phyloP scores from a whole-genome alignment of 2,113 vertebrate species.

The Hemichromis elongatus region DNA sequence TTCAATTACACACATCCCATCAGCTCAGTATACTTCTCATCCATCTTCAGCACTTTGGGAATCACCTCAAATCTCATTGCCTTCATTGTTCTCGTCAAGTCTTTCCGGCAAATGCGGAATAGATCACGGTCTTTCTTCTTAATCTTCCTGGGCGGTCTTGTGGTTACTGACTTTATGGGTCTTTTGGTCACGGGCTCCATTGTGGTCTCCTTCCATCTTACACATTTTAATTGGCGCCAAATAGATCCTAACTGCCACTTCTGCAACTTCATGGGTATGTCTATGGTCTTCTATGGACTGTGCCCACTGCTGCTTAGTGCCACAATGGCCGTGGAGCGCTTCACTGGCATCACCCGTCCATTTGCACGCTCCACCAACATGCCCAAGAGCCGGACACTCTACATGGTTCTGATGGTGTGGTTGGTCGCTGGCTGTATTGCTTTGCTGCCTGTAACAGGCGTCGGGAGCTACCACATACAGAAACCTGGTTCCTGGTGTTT shows the following conservation, averaged over 20 bases:
- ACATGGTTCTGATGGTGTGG: conserved; percentile 82
- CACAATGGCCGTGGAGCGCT: conserved; percentile 89
- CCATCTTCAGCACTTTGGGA: conserved; percentile 77
- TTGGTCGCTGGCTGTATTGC: conserved; percentile 73
- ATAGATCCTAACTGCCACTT: conserved; percentile 83
- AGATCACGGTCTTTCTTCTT: conserved; percentile 85
- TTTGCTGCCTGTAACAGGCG: conserved; percentile 78
- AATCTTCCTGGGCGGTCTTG: conserved; percentile 85
- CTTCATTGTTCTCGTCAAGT: conserved; percentile 78
- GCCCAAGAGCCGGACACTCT: conserved; percentile 75
- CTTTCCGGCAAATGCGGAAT: conserved; percentile 71
- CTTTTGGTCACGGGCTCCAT: conserved; percentile 83
- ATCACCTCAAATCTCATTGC: conserved; percentile 90
- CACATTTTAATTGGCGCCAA: conserved; percentile 73
- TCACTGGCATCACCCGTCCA: conserved; percentile 86
- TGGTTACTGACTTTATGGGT: conserved; percentile 92
- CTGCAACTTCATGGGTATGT: conserved; percentile 90
- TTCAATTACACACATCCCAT: conserved; percentile 44
- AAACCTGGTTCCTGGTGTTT: conserved; percentile 94
- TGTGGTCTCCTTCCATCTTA: conserved; percentile 81
- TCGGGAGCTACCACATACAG: conserved; percentile 87
- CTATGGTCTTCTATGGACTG: conserved; percentile 95
- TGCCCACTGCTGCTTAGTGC: conserved; percentile 87
- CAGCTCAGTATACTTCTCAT: conserved; percentile 78
- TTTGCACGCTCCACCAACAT: conserved; percentile 75